Percentiles rank a stretch among this genome's conserved stretches.
Conservation (phyloP, 2,113 vertebrate genomes). For the Suncus etruscus region DNA sequence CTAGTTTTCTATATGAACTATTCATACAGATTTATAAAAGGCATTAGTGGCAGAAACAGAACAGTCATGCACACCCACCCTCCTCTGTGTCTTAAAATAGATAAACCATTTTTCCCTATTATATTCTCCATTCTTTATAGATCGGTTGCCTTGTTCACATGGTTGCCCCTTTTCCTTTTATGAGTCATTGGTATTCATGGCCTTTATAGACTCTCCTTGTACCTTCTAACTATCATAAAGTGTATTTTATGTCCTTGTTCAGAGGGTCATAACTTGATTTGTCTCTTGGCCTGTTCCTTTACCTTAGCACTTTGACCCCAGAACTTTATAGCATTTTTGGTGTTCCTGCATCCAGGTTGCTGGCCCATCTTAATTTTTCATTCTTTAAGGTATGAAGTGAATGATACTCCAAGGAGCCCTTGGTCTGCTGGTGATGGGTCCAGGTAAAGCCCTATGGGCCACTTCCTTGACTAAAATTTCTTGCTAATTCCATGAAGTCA, state of each 20-base stretch:
- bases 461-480: background rate
- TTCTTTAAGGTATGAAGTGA: background rate
- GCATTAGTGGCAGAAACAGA: background rate
- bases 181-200: background rate
- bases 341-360: background rate
- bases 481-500: background rate
- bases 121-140: background rate
- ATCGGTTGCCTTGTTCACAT: background rate
- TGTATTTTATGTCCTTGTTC: background rate
- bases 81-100: constrained; percentile 21
- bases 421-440: background rate
- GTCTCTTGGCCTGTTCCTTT: background rate
- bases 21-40: background rate
- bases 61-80: background rate
- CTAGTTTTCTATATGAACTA: background rate
- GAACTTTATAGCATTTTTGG: background rate
- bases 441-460: background rate
- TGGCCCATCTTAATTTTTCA: background rate
- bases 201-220: background rate
- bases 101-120: constrained; percentile 15
- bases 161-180: background rate
- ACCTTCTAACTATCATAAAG: background rate
- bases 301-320: background rate
- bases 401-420: background rate
- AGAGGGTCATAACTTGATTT: background rate